phyloP scores from a whole-genome alignment of 53 echinoderm and acorn worm species.

The Antedon mediterranea region DNA sequence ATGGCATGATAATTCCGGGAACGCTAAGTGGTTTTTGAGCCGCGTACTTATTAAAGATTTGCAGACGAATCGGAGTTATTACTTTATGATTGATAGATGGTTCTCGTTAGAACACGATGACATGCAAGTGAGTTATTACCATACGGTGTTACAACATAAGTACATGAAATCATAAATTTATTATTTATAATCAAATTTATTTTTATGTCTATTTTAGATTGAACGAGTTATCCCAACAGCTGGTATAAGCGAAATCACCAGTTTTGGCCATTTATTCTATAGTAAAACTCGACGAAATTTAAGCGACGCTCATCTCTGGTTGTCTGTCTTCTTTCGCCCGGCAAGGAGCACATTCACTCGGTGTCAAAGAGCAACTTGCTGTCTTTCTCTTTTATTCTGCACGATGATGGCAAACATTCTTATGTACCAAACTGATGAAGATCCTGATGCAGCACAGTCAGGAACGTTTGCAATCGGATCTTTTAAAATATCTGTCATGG shows the following conservation, averaged over 20 bases:
- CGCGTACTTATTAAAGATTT: conserved; percentile 71
- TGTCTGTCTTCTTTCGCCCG: conserved; percentile 74
- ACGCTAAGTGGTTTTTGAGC: conserved; percentile 56
- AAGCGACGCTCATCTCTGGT: conserved; percentile 87
- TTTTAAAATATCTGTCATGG: conserved; percentile 44
- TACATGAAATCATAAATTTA: too few species aligned
- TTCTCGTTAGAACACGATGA: conserved; percentile 7
- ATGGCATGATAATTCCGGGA: conserved; percentile 80
- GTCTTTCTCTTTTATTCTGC: conserved; percentile 83
- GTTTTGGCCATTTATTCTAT: conserved; percentile 75
- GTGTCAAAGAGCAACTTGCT: conserved; percentile 79
- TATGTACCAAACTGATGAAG: conserved; percentile 27
- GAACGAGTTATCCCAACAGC: conserved; percentile 86
- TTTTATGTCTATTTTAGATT: conserved; percentile 25
- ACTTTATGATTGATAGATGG: conserved; percentile 36
- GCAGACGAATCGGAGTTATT: conserved; percentile 41
- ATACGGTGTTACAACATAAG: too few species aligned
- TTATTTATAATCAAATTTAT: background rate
- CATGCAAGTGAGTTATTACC: background rate
- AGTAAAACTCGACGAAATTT: conserved; percentile 69
- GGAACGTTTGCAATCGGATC: conserved; percentile 37
- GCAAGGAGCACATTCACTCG: conserved; percentile 79
- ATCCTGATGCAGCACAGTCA: background rate
- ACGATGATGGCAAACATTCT: conserved; percentile 98
- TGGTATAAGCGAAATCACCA: conserved; percentile 77